phyloP scores from a whole-genome alignment of 2,113 vertebrate species.

The Vulpes vulpes region DNA sequence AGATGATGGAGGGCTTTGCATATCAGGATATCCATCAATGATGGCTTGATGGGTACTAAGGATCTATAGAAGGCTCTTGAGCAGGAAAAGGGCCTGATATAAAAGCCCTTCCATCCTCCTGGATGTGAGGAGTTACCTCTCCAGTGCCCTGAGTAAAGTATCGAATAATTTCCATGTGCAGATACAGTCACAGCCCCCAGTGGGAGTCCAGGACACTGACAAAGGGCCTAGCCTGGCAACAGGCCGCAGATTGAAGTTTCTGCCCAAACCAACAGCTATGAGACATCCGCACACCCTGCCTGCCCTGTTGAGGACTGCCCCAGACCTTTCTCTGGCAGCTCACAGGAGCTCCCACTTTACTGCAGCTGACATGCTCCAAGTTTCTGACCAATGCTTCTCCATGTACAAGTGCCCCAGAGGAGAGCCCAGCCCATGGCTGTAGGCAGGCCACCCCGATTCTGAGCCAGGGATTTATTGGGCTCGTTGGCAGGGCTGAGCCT shows the following conservation, averaged over 20 bases:
- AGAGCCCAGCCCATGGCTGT: accelerated
- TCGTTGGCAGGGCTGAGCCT: background rate
- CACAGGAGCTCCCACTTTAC: background rate
- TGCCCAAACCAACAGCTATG: background rate
- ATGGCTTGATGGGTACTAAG: background rate
- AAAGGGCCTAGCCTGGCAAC: background rate
- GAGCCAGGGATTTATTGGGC: background rate
- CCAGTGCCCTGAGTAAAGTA: background rate
- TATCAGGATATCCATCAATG: background rate
- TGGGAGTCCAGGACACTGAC: background rate
- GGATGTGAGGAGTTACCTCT: background rate
- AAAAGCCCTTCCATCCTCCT: background rate
- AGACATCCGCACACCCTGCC: too few species aligned
- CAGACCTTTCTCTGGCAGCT: background rate
- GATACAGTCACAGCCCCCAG: too few species aligned
- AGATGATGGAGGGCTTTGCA: background rate
- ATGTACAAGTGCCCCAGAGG: background rate
- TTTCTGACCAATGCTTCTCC: too few species aligned
- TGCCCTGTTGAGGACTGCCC: background rate
- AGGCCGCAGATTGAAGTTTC: background rate
- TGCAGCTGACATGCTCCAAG: accelerated
- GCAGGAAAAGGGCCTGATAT: background rate
- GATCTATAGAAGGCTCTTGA: background rate
- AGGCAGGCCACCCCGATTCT: background rate
- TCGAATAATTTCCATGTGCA: background rate